Evolutionary conservation across 2,888 invertebrate genomes (phyloP).

Genomic region (Patella ulyssiponensis): DNA sequence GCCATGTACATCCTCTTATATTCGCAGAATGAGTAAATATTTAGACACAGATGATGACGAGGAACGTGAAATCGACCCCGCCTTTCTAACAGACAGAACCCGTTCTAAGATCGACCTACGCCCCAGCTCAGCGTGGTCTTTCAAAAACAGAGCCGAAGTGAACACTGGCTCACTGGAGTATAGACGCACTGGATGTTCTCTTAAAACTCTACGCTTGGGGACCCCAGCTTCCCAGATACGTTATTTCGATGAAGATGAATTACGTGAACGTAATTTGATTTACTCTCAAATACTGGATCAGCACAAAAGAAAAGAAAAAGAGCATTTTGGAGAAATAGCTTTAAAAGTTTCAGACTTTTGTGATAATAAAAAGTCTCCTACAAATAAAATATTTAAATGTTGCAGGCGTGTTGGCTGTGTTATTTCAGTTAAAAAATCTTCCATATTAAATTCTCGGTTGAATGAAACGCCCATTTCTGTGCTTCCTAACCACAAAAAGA

Average conservation of each 20-base stretch:
- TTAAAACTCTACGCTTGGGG: neutral
- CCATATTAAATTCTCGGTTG: no score
- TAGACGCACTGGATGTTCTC: neutral
- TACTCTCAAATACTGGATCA: slow-evolving; percentile 29
- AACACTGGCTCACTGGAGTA: neutral
- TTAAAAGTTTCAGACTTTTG: slow-evolving; percentile 30
- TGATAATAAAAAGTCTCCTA: slow-evolving; percentile 13
- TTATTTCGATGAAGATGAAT: slow-evolving; percentile 37
- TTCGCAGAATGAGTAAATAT: slow-evolving; percentile 16
- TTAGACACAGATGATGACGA: slow-evolving; percentile 18
- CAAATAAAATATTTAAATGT: slow-evolving; percentile 2
- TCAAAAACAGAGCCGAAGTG: neutral
- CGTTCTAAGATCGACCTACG: slow-evolving; percentile 36
- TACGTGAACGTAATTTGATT: slow-evolving; percentile 32
- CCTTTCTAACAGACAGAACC: slow-evolving; percentile 23
- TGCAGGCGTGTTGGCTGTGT: neutral
- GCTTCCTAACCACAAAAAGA: no score
- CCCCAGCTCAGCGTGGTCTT: slow-evolving; percentile 34
- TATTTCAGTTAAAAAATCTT: neutral
- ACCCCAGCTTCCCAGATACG: slow-evolving; percentile 23
- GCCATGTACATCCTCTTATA: slow-evolving; percentile 17
- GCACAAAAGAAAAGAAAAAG: slow-evolving; percentile 24
- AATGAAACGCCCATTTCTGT: no score
- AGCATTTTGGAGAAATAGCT: slow-evolving; percentile 20
- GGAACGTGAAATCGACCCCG: slow-evolving; percentile 15